Evolutionary conservation across 2,888 invertebrate genomes (phyloP), one percentile per base, ranked within the genome.

Genomic region (Oligia latruncula): DNA sequence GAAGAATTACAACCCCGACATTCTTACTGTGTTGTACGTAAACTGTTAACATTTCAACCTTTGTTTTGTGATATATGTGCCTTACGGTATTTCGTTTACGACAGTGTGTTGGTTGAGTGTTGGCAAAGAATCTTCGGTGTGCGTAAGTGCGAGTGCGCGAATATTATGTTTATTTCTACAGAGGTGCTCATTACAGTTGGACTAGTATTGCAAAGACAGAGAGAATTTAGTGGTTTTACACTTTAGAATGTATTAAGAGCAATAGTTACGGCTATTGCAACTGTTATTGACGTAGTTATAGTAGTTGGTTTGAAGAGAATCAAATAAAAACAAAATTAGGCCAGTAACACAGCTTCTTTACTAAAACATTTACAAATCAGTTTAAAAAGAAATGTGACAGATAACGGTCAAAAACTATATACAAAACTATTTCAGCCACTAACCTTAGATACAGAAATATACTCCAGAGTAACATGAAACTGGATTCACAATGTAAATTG

Each of bases 1-100:
- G 87, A 88, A 89, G 89, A 89, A 88, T 89, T 88, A 89, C 88
- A 80, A 72, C 79, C 72, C 84, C 78, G 65, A 77, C 82, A 82
- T 81, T 82, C 85, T 77, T 60, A 86, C 83, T 77, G 67, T 71
- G 81, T 82, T 84, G 77, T 81, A 77, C 70, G 83, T 81, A 82
- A 81, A 83, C 88, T 83, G 85, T 81, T 84, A 77, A 87, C 82
- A 87, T 87, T 86, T 84, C 66, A 82, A 80, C 81, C 78, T 83
- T 87, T 84, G 83, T 82, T 76, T 71, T 58, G 81, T 84, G 86
- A 88, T 87, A 64, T 81, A 85, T 86, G 82, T 40, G 73, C 64
- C 64, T 77, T 73, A 73, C 46, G 66, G 83, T 73, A 85, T 83
- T 83, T 49, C 23, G 62, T 71, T 85, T 52, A 72, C 66, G 75